These are phyloP conservation scores for Odobenus rosmarus DNA, from an alignment of 2,113 vertebrate genomes.

Conservation along the genomic window DNA sequence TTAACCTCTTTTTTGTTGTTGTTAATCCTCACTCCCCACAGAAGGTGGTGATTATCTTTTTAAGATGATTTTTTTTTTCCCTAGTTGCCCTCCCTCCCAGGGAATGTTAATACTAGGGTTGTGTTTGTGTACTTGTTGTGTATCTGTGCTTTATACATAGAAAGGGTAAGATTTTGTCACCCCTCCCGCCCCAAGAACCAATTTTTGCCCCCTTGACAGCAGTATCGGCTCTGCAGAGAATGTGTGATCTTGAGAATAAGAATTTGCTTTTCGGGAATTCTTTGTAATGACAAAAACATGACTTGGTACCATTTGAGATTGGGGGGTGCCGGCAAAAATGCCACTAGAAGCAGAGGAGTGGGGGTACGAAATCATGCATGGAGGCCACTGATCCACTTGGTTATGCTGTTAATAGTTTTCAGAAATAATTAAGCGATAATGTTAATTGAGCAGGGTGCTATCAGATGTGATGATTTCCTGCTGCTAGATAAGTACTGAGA, in stretches of 20 bases:
- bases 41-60: background rate
- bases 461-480: background rate
- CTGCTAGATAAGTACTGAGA: slow-evolving; percentile 18
- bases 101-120: background rate
- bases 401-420: slow-evolving; percentile 21
- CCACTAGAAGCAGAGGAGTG: background rate
- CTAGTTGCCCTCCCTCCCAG: background rate
- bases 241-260: background rate
- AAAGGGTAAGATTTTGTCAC: background rate
- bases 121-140: background rate
- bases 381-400: background rate
- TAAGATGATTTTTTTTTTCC: background rate
- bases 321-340: background rate
- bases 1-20: background rate
- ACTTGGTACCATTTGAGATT: background rate
- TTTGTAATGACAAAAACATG: background rate
- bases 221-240: background rate
- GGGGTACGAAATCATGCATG: background rate
- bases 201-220: background rate
- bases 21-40: background rate
- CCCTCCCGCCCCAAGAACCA: background rate
- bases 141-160: background rate
- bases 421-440: slow-evolving; percentile 44
- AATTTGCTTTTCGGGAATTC: background rate
- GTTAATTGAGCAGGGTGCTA: background rate